Percentiles rank a stretch among this genome's conserved stretches.
Evolutionary conservation across 2,888 invertebrate species (phyloP).

Genomic region (Nesidiocoris tenuis): DNA sequence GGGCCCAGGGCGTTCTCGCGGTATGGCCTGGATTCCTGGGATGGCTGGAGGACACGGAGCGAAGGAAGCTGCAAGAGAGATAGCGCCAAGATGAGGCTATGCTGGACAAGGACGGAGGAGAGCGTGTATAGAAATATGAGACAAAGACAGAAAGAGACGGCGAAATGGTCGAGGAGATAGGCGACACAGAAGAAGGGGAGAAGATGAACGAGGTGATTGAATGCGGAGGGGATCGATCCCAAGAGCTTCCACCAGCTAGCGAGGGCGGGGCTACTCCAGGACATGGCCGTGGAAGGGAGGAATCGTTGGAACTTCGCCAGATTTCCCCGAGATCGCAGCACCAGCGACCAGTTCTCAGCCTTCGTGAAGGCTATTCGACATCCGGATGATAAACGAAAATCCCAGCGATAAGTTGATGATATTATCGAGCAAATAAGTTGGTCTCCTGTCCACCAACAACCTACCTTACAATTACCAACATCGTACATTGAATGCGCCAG

Average conservation of each 20-base stretch:
- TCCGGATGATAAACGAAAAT: too few species aligned
- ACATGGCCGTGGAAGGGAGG: background rate
- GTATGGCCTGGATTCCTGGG: conserved; percentile 36
- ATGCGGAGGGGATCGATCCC: conserved; percentile 33
- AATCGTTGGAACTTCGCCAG: background rate
- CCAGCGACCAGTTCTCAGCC: too few species aligned
- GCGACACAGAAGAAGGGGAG: conserved; percentile 7
- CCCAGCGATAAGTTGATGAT: too few species aligned
- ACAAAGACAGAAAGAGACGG: background rate
- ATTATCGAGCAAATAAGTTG: too few species aligned
- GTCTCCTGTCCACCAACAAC: too few species aligned
- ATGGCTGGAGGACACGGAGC: conserved; percentile 15
- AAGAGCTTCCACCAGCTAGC: background rate
- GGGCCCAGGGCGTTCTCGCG: conserved; percentile 26
- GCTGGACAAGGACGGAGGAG: background rate
- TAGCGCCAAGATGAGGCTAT: too few species aligned
- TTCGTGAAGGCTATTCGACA: background rate
- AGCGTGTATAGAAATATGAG: too few species aligned
- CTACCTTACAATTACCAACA: too few species aligned
- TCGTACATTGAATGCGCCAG: too few species aligned
- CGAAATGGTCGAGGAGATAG: background rate
- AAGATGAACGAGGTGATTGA: conserved; percentile 39
- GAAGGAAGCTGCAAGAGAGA: background rate
- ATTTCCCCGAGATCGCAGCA: conserved; percentile 14
- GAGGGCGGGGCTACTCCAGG: background rate